phyloP scores from a whole-genome alignment of 2,113 vertebrate genomes.

The Passer domesticus region DNA sequence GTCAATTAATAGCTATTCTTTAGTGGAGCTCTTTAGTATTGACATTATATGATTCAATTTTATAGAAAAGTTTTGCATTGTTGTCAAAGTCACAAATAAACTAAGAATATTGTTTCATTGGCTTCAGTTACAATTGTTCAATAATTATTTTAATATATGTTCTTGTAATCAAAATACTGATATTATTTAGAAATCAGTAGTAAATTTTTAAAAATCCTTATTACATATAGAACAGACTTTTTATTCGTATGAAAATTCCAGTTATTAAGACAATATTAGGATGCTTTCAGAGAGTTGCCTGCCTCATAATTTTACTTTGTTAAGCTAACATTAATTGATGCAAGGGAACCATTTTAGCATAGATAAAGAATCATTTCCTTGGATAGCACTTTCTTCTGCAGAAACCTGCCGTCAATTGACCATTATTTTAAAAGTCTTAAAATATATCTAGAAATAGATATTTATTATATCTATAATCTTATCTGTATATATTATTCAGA shows the following conservation, averaged over 20 bases:
- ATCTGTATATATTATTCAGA: not conserved
- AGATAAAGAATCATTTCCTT: not conserved
- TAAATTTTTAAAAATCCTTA: not conserved
- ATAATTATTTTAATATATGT: not conserved
- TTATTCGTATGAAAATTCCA: not conserved
- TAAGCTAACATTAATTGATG: not conserved
- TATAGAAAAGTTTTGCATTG: not conserved
- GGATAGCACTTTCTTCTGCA: not conserved
- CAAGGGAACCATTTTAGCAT: not conserved
- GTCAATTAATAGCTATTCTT: not conserved
- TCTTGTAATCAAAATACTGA: not conserved
- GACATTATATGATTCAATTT: not conserved
- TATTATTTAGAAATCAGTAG: not conserved
- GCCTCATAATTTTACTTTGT: not conserved
- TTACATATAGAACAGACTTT: not conserved
- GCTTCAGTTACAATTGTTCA: not conserved
- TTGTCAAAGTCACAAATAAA: not conserved
- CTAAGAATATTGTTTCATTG: not conserved
- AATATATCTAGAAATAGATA: not conserved
- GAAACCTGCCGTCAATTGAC: not conserved
- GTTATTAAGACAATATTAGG: not conserved
- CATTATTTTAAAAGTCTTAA: not conserved
- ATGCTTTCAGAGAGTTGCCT: not conserved
- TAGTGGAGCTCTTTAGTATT: not conserved
- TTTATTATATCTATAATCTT: not conserved